Evolutionary conservation across 2,888 invertebrate species (phyloP).

Genomic region (Agriotes lineatus): DNA sequence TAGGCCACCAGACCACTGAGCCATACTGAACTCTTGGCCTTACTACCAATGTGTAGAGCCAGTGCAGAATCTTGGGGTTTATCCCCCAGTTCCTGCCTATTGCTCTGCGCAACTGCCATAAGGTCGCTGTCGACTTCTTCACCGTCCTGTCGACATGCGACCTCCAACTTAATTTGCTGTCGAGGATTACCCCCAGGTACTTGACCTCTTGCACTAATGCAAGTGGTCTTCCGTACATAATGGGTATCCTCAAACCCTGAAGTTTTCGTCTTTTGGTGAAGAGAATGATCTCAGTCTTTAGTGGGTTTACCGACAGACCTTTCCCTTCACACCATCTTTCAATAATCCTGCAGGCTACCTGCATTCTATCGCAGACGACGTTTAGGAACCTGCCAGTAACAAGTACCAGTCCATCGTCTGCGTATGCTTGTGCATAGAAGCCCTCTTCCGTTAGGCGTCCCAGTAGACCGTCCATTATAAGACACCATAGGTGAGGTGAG

Average conservation of each 20-base stretch:
- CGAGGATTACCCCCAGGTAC: constrained; percentile 32
- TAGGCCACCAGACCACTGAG: constrained; percentile 1
- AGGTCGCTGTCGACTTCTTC: background rate
- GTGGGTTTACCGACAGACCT: background rate
- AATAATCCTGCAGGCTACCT: background rate
- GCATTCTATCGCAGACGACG: background rate
- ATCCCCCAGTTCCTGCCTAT: no score
- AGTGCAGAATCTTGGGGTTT: background rate
- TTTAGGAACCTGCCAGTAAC: background rate
- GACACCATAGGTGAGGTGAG: constrained; percentile 1
- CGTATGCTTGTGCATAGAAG: background rate
- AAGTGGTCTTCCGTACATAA: background rate
- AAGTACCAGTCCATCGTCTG: constrained; percentile 1
- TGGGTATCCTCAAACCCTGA: background rate
- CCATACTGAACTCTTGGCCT: background rate
- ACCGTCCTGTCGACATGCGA: background rate
- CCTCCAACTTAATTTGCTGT: constrained; percentile 34
- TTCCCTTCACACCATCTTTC: background rate
- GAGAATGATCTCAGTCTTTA: background rate
- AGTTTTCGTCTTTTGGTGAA: background rate
- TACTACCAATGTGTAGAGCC: constrained; percentile 2
- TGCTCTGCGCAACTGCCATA: background rate
- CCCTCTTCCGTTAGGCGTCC: background rate
- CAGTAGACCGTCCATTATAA: background rate
- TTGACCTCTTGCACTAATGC: background rate